Conservation (phyloP, 1,140 invertebrate genomes). For the Amyelois transitella region DNA sequence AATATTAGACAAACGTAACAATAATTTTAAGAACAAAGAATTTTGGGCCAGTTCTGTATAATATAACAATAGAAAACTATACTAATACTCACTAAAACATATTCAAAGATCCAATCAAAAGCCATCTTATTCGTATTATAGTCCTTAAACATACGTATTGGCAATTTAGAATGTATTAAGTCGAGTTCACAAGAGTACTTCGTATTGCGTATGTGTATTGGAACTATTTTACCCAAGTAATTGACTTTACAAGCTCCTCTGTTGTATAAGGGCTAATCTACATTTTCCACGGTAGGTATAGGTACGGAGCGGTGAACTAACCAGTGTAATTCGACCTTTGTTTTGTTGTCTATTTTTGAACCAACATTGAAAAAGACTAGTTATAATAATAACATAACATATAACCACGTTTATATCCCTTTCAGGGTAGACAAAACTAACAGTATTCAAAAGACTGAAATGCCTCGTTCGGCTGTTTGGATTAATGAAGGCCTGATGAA, state of each 20-base stretch:
- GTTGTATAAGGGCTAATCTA: constrained; percentile 57
- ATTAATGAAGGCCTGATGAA: too few relatives aligned
- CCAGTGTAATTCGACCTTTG: constrained; percentile 35
- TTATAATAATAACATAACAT: not conserved
- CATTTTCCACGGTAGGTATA: constrained; percentile 50
- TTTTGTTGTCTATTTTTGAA: constrained; percentile 14
- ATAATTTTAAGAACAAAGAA: too few relatives aligned
- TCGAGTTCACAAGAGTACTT: constrained; percentile 38
- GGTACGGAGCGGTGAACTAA: constrained; percentile 26
- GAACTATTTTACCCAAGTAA: constrained; percentile 58
- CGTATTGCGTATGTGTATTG: constrained; percentile 38
- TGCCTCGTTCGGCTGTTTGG: too few relatives aligned
- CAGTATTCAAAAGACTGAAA: too few relatives aligned
- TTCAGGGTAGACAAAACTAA: too few relatives aligned
- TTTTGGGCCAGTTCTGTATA: too few relatives aligned
- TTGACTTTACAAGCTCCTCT: constrained; percentile 50
- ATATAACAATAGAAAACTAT: too few relatives aligned
- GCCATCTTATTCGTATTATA: not conserved
- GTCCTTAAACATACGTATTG: constrained; percentile 16
- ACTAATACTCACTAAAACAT: constrained; percentile 13
- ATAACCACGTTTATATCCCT: too few relatives aligned
- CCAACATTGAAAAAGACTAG: not conserved
- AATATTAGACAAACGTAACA: too few relatives aligned
- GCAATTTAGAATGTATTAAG: constrained; percentile 53
- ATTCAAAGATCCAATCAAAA: constrained; percentile 16